Conservation (phyloP, 1,140 invertebrate species). For the Drosophila kepulauana region DNA sequence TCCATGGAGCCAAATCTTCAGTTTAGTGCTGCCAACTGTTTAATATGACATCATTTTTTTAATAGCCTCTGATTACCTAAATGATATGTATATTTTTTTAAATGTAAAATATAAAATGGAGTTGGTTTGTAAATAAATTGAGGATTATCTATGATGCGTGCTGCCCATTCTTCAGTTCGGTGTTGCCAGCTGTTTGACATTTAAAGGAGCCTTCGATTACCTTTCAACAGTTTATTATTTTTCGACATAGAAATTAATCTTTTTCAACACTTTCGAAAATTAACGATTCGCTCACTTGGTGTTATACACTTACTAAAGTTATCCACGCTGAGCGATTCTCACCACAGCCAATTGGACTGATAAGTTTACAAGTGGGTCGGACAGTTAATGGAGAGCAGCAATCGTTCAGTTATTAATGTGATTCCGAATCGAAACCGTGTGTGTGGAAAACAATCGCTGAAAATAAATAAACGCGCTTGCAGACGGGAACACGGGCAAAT, state of each 20-base stretch:
- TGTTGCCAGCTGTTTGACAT: too few relatives aligned
- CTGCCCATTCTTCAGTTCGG: too few relatives aligned
- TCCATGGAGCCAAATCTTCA: too few relatives aligned
- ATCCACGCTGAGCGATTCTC: conserved; percentile 13
- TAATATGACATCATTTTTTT: too few relatives aligned
- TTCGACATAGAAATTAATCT: background rate
- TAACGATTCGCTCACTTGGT: background rate
- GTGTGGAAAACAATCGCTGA: background rate
- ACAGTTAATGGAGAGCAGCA: conserved; percentile 13
- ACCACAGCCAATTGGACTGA: conserved; percentile 41
- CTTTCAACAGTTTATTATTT: too few relatives aligned
- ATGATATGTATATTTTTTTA: too few relatives aligned
- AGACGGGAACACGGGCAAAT: background rate
- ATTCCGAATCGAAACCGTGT: conserved; percentile 30
- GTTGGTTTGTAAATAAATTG: too few relatives aligned
- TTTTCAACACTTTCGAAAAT: background rate
- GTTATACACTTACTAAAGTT: conserved; percentile 6
- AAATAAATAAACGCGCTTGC: conserved; percentile 4
- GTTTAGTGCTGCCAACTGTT: too few relatives aligned
- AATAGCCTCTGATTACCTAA: too few relatives aligned
- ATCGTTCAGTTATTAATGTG: conserved; percentile 49
- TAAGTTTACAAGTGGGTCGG: conserved; percentile 42
- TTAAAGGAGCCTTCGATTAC: too few relatives aligned
- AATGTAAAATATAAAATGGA: too few relatives aligned
- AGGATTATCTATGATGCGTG: too few relatives aligned